Percentiles rank a stretch among this genome's conserved stretches.
Evolutionary conservation across 2,113 vertebrate species (phyloP).

Genomic region (Daboia siamensis): DNA sequence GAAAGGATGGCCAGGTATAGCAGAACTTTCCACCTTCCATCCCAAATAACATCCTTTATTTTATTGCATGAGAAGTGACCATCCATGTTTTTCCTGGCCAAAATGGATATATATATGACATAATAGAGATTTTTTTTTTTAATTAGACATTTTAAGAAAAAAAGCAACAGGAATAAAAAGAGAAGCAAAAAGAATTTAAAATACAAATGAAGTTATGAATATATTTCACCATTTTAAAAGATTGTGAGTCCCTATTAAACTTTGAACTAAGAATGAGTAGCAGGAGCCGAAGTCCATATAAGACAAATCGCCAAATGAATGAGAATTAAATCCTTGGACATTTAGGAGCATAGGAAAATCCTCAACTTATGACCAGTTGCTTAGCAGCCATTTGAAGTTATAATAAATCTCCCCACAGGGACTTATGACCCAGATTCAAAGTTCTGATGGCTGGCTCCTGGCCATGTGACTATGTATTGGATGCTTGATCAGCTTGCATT

Average conservation of each 20-base stretch:
- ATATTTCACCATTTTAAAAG: not conserved
- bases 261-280: not conserved
- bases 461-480: not conserved
- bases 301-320: not conserved
- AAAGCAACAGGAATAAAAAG: not conserved
- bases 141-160: not conserved
- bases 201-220: not conserved
- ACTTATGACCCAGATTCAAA: not conserved
- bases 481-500: not conserved
- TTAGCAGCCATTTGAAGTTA: not conserved
- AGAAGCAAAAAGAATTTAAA: not conserved
- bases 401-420: not conserved
- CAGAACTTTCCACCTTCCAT: not conserved
- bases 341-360: not conserved
- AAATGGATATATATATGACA: not conserved
- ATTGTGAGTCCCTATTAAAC: not conserved
- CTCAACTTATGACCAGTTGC: not conserved
- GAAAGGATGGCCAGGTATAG: not conserved
- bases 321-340: not conserved
- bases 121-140: not conserved
- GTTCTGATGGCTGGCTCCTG: not conserved
- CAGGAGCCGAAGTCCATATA: not conserved
- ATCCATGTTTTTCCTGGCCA: not conserved
- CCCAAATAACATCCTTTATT: not conserved
- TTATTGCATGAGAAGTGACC: not conserved